Evolutionary conservation across 92 coral and sea anemone species (phyloP).

Genomic region (Meandrina meandrites): DNA sequence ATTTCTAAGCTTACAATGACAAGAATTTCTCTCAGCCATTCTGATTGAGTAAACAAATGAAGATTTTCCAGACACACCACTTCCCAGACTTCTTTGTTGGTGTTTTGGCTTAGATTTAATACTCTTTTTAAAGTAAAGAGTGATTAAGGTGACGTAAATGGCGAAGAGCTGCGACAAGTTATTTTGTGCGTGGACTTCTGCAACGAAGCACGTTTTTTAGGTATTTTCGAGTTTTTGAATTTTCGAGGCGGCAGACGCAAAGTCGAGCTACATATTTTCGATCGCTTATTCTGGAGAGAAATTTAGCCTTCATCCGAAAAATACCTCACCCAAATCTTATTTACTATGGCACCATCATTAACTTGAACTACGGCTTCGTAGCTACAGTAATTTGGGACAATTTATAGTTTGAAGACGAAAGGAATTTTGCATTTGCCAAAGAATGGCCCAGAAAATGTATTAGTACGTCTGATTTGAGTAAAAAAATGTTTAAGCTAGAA

Average conservation of each 20-base stretch:
- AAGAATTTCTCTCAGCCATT: background rate
- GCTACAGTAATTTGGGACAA: too few species aligned
- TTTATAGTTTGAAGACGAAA: background rate
- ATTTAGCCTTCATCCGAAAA: background rate
- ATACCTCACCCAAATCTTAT: background rate
- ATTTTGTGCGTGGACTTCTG: background rate
- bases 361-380: background rate
- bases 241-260: background rate
- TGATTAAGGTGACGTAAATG: background rate
- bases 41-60: background rate
- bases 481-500: background rate
- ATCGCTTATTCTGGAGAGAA: background rate
- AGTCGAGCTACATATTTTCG: too few species aligned
- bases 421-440: background rate
- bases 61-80: background rate
- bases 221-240: too few species aligned
- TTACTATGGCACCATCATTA: background rate
- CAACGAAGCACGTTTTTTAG: background rate
- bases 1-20: background rate
- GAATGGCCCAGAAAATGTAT: background rate
- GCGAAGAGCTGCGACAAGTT: background rate
- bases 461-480: too few species aligned
- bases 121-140: conserved; percentile 19
- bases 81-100: background rate
- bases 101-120: conserved; percentile 10